Evolutionary conservation across 1,140 invertebrate genomes (phyloP), one percentile per base, ranked within the genome.

Genomic region (Bilobella aurantiaca): DNA sequence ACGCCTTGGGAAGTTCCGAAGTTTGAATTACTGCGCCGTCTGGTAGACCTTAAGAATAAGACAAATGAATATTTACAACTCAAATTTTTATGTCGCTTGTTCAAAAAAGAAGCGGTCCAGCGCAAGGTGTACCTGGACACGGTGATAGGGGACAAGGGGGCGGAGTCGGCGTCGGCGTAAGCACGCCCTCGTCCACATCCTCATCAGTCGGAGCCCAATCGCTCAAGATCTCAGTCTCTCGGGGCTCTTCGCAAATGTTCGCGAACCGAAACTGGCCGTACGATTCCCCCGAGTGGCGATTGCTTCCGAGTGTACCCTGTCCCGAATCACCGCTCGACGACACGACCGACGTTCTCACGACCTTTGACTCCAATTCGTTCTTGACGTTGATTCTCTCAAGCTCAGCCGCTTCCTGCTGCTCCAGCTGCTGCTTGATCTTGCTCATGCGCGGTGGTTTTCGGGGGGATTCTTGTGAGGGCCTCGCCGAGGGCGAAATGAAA

Each of bases 171-270:
- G 66, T 66, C 18, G 69, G 69, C 0, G 69, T 71, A 16, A 68
- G 28, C 23, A 30, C 53, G 5, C 30, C 53, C 16, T 37, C 63
- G 30, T 64, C 58, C 8, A 16, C 37, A 14, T 65, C 64, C 32
- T 69, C 68, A 31, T 72, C 66, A 8, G 65, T 68, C 14, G 69
- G 60, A 29, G 68, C 53, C 70, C 70, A 72, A 60, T 72, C 70
- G 46, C 65, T 68, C 16, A 72, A 56, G 37, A 72, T 72, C 30
- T 72, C 70, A n/a, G 66, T 64, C 42, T 64, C 56, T 37, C 58
- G 64, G 21, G 49, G 57, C 14, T 47, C 25, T 47, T 62, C 25
- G 14, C 16, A 56, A 56, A 69, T 66, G 8, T 59, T 58, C 27
- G 34, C 18, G 47, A 27, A 66, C 37, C 59, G 49, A 56, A 28